Evolutionary conservation across 2,797 vertebrate genomes (phyloP).

Genomic region (Octomys mimax): DNA sequence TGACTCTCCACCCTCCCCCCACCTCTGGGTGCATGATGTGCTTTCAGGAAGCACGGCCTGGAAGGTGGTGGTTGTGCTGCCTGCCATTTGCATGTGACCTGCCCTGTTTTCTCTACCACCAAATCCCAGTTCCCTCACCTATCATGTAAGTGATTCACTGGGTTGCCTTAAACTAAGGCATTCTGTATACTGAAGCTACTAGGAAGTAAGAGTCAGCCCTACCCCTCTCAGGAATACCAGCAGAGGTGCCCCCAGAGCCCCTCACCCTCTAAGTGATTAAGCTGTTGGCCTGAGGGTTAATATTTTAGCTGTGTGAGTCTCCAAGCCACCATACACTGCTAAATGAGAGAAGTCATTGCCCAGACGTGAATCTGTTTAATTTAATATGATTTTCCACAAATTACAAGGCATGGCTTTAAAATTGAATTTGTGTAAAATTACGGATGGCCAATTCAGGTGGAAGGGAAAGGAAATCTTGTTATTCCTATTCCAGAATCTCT

Average conservation of each 20-base stretch:
- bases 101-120: too few relatives aligned
- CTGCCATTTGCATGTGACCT: neutral
- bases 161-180: neutral
- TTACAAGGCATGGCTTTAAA: slow-evolving; percentile 79
- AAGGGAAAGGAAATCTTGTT: slow-evolving; percentile 72
- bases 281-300: neutral
- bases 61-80: neutral
- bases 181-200: neutral
- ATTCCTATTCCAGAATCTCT: slow-evolving; percentile 65
- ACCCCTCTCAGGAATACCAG: neutral
- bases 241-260: neutral
- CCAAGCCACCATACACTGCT: slow-evolving; percentile 56
- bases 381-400: slow-evolving; percentile 81
- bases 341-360: slow-evolving; percentile 66
- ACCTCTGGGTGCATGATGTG: rapidly evolving
- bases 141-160: rapidly evolving
- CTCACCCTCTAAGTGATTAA: neutral
- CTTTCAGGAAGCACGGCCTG: neutral
- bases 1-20: neutral
- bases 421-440: slow-evolving; percentile 78
- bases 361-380: slow-evolving; percentile 78
- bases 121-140: neutral
- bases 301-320: slow-evolving; percentile 1
- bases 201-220: neutral
- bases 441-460: slow-evolving; percentile 70